These are phyloP conservation scores for Rhea pennata DNA, from an alignment of 2,113 vertebrate genomes.

Conservation along the genomic window DNA sequence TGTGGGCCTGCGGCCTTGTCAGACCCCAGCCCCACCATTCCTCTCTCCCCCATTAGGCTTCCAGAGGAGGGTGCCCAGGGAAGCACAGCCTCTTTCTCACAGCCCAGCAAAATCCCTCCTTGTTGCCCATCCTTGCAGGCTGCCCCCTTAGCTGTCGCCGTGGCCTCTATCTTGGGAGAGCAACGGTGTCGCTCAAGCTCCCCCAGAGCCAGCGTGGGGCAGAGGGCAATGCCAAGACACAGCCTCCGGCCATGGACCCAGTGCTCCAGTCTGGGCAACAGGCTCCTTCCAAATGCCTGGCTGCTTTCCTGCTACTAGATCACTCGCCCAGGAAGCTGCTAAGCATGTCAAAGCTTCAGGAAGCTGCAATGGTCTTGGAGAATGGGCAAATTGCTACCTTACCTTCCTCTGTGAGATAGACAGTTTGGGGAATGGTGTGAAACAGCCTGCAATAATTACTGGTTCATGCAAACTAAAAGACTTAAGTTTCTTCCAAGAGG, in stretches of 20 bases:
- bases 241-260: neutral
- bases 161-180: neutral
- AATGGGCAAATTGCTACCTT: neutral
- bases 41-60: no score
- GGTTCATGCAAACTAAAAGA: neutral
- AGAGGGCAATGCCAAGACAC: rapidly evolving
- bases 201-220: rapidly evolving
- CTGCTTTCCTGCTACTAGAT: neutral
- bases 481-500: neutral
- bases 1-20: rapidly evolving
- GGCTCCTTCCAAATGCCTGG: neutral
- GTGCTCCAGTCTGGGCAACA: neutral
- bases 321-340: neutral
- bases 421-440: neutral
- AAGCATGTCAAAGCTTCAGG: neutral
- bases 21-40: rapidly evolving
- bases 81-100: neutral
- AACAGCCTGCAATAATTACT: neutral
- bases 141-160: rapidly evolving
- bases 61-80: no score
- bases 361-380: neutral
- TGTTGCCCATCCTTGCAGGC: no score
- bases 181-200: rapidly evolving
- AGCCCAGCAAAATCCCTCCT: neutral
- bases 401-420: neutral